These are phyloP conservation scores for Prochilodus magdalenae DNA, from an alignment of 2,113 vertebrate species.

Conservation along the genomic window DNA sequence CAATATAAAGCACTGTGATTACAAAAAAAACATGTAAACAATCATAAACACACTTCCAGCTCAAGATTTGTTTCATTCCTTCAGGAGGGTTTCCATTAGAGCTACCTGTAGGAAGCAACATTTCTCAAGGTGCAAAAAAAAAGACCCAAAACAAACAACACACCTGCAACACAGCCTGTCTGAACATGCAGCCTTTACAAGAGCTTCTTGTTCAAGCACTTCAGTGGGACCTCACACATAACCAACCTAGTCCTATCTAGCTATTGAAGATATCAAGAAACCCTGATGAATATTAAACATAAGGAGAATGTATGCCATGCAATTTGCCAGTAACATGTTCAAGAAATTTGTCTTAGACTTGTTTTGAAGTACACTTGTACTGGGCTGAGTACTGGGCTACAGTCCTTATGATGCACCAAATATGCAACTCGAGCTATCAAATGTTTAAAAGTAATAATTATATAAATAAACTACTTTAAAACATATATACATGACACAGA, in stretches of 20 bases:
- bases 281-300: no score
- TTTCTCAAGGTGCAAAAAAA: background rate
- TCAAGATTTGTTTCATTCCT: background rate
- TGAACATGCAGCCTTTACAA: background rate
- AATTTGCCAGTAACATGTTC: no score
- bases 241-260: background rate
- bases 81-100: background rate
- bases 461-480: no score
- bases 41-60: background rate
- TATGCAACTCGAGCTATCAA: no score
- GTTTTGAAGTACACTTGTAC: no score
- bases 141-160: constrained; percentile 1
- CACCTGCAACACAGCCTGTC: constrained; percentile 17
- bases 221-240: background rate
- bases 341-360: no score
- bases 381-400: no score
- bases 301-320: no score
- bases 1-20: background rate
- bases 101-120: background rate
- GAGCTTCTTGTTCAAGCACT: background rate
- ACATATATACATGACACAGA: background rate
- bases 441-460: no score
- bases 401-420: no score
- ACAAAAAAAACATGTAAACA: background rate
- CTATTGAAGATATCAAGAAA: background rate